Evolutionary conservation across 2,113 vertebrate species (phyloP), one percentile per base, ranked within the genome.

Genomic region (Dromaius novaehollandiae): DNA sequence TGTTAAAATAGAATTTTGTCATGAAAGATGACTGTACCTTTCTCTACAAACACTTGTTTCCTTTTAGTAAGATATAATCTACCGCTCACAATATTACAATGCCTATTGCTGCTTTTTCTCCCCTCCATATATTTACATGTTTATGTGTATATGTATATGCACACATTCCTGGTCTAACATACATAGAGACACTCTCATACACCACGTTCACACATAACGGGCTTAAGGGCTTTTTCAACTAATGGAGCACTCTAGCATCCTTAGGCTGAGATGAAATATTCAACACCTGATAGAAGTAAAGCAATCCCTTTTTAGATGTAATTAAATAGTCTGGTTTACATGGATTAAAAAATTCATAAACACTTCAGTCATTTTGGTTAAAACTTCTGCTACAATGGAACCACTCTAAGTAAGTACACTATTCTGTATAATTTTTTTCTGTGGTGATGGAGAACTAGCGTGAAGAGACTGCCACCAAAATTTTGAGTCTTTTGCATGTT

Each of bases 241-340:
- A 94, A 96, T 96, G 92, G 92, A 97, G 76, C 76, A 88, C 68
- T 87, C 92, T 83, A 40, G 60, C 79, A 71, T 95, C 63, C 87
- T 96, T 90, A 88, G 80, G 83, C 90, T 50, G 69, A 87, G 53
- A 96, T 97, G 55, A 97, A 97, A 97, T 95, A 97, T 97, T 97
- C 91, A 97, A 56, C 77, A 51, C 34, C 61, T 94, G 44, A 70
- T 73, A 56, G 79, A 96, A 58, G 80, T 97, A 97, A 96, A 65
- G 91, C 89, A 97, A 95, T 60, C 63, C 58, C 58, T 94, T 76
- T 40, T 53, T 79, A 26, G 86, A 75, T 90, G 95, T 95, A 96
- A 97, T 95, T 95, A 96, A 95, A 78, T 91, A 51, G 25, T 82
- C 50, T 82, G 74, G 73, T 94, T 92, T 95, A 85, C 56, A 69